Evolutionary conservation across 1,140 invertebrate genomes (phyloP).

Genomic region (Monochamus saltuarius): DNA sequence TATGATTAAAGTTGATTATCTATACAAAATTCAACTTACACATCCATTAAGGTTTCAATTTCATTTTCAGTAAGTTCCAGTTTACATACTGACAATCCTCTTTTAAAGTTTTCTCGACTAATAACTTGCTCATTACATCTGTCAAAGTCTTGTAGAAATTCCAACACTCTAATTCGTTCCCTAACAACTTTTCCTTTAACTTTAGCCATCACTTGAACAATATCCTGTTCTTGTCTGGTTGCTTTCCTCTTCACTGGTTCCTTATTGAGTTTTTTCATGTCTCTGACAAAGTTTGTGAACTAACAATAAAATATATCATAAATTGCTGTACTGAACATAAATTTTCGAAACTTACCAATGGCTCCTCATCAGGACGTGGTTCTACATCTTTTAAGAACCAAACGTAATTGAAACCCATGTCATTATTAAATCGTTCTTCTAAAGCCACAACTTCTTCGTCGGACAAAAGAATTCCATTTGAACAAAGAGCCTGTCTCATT

Average conservation of each 20-base stretch:
- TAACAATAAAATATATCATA: constrained; percentile 15
- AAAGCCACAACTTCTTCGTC: constrained; percentile 65
- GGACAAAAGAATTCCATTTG: constrained; percentile 63
- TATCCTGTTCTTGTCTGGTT: constrained; percentile 57
- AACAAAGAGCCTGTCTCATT: constrained; percentile 64
- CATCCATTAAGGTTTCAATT: constrained; percentile 62
- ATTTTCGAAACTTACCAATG: constrained; percentile 45
- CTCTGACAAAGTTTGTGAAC: constrained; percentile 43
- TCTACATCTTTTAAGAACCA: constrained; percentile 64
- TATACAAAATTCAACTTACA: constrained; percentile 51
- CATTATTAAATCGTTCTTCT: constrained; percentile 65
- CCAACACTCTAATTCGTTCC: constrained; percentile 62
- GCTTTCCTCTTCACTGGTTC: constrained; percentile 39
- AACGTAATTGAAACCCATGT: constrained; percentile 69
- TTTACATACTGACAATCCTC: constrained; percentile 61
- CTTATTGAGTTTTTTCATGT: constrained; percentile 47
- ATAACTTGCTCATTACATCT: constrained; percentile 60
- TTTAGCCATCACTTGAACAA: constrained; percentile 67
- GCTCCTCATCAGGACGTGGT: constrained; percentile 43
- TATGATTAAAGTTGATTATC: background rate
- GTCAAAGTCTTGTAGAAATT: constrained; percentile 67
- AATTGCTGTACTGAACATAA: background rate
- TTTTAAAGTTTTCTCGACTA: constrained; percentile 62
- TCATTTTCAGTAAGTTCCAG: constrained; percentile 63
- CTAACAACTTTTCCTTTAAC: constrained; percentile 70